Conservation (phyloP, 2,888 invertebrate genomes). For the Microdon myrmicae region DNA sequence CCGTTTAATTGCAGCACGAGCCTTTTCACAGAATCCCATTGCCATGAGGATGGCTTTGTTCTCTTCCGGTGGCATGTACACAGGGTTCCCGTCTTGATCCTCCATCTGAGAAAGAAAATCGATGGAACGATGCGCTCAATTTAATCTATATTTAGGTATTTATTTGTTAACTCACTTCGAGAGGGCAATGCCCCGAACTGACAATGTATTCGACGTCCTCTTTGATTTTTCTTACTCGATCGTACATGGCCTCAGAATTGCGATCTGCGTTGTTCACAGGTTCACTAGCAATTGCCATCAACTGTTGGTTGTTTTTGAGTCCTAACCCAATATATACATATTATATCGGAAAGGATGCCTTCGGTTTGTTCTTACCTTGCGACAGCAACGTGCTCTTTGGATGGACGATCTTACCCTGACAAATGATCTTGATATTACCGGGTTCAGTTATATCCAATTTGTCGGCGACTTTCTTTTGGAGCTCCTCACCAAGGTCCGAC, state of each 20-base stretch:
- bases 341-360: not conserved
- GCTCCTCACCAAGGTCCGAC: conserved; percentile 69
- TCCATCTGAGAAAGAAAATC: conserved; percentile 69
- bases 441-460: conserved; percentile 64
- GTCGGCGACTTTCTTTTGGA: conserved; percentile 70
- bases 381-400: conserved; percentile 68
- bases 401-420: conserved; percentile 74
- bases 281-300: conserved; percentile 73
- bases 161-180: conserved; percentile 56
- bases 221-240: conserved; percentile 70
- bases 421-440: conserved; percentile 75
- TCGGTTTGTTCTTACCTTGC: conserved; percentile 68
- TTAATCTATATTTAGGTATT: not conserved
- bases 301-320: conserved; percentile 75
- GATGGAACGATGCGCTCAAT: conserved; percentile 49
- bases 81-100: conserved; percentile 80
- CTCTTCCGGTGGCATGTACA: conserved; percentile 77
- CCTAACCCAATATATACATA: conserved; percentile 29
- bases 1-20: conserved; percentile 74
- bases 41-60: conserved; percentile 78
- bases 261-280: conserved; percentile 61
- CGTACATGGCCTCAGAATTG: conserved; percentile 70
- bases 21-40: conserved; percentile 84
- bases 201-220: conserved; percentile 71
- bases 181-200: conserved; percentile 62